Percentiles rank a stretch among this genome's conserved stretches.
Conservation (phyloP, 2,888 invertebrate species). For the Pomacea canaliculata region DNA sequence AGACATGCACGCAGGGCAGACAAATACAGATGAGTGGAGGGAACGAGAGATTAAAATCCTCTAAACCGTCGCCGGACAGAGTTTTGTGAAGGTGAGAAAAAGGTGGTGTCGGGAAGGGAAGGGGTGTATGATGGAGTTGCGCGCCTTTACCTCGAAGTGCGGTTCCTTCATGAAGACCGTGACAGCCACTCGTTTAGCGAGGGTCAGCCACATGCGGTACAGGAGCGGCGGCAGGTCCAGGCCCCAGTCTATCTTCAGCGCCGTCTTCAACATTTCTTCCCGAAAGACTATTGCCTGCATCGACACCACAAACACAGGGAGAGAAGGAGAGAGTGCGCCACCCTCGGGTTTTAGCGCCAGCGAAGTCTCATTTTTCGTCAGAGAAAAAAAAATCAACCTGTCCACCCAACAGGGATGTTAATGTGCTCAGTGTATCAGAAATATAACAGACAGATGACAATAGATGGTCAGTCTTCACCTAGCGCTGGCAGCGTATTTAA, state of each 20-base stretch:
- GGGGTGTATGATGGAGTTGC: too few species aligned
- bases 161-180: slow-evolving; percentile 16
- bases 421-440: too few species aligned
- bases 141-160: slow-evolving; percentile 1
- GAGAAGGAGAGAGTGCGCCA: too few species aligned
- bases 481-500: too few species aligned
- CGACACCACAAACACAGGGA: not conserved
- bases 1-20: not conserved
- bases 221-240: slow-evolving; percentile 11
- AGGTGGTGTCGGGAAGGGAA: too few species aligned
- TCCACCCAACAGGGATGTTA: too few species aligned
- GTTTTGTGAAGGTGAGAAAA: too few species aligned
- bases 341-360: too few species aligned
- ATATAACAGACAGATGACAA: too few species aligned
- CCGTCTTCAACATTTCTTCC: slow-evolving; percentile 14
- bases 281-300: slow-evolving; percentile 6
- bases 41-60: not conserved
- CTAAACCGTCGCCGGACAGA: not conserved
- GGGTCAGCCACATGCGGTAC: slow-evolving; percentile 16
- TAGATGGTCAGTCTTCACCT: too few species aligned
- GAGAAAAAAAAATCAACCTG: too few species aligned
- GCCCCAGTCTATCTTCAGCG: not conserved
- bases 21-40: not conserved
- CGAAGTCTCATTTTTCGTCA: too few species aligned
- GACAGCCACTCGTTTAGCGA: slow-evolving; percentile 22